phyloP scores from a whole-genome alignment of 1,140 invertebrate species.

The Leptopilina boulardi region DNA sequence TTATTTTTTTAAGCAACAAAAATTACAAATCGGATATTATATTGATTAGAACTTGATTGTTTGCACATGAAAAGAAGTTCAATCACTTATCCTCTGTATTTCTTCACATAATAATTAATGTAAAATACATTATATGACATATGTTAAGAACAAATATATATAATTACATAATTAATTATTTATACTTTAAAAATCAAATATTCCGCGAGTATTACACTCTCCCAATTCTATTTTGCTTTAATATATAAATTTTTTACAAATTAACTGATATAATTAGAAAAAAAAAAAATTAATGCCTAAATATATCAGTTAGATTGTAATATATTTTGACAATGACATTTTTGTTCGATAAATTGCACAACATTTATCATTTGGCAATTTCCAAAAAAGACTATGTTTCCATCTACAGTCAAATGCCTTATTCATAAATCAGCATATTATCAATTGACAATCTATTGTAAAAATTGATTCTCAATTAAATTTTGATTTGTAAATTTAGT shows the following conservation, averaged over 20 bases:
- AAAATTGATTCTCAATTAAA: neutral
- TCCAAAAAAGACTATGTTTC: constrained; percentile 29
- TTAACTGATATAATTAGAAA: neutral
- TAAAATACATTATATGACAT: neutral
- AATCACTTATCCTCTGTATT: constrained; percentile 24
- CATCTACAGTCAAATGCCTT: neutral
- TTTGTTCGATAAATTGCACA: constrained; percentile 27
- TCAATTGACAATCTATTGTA: constrained; percentile 2
- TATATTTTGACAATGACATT: neutral
- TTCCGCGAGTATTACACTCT: neutral
- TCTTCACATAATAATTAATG: constrained; percentile 11
- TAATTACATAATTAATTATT: constrained; percentile 19
- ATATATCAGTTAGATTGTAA: neutral
- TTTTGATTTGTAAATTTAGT: constrained; percentile 19
- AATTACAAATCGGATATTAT: neutral
- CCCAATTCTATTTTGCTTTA: neutral
- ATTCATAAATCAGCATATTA: constrained; percentile 7
- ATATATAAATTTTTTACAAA: neutral
- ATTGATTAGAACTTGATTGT: neutral
- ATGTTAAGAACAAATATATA: neutral
- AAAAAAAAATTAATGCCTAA: neutral
- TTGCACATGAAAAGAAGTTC: neutral
- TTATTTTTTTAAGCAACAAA: neutral
- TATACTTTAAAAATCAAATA: constrained; percentile 7
- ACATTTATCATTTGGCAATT: constrained; percentile 4